Conservation (phyloP, 1,140 invertebrate genomes). For the Drosophila repletoides region DNA sequence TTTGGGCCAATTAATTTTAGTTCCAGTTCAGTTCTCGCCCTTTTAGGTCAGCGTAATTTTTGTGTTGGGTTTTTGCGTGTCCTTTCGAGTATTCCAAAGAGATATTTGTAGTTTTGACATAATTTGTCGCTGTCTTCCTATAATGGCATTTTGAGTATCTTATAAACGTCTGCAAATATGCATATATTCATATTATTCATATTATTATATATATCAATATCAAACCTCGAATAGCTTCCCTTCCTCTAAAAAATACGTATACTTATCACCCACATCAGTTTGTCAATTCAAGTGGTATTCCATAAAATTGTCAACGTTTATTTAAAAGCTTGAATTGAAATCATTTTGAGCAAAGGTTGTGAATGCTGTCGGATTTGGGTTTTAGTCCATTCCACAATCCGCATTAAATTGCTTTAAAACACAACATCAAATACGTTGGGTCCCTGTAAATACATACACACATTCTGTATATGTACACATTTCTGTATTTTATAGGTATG, state of each 20-base stretch:
- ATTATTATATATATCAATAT: neutral
- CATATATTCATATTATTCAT: slow-evolving; percentile 20
- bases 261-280: slow-evolving; percentile 18
- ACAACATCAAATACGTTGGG: slow-evolving; percentile 38
- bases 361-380: slow-evolving; percentile 18
- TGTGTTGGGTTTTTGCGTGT: slow-evolving; percentile 14
- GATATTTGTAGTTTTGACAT: slow-evolving; percentile 21
- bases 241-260: neutral
- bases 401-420: slow-evolving; percentile 67
- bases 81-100: slow-evolving; percentile 2
- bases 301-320: slow-evolving; percentile 57
- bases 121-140: slow-evolving; percentile 37
- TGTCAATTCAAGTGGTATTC: slow-evolving; percentile 22
- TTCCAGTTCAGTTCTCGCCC: neutral
- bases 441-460: slow-evolving; percentile 10
- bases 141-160: slow-evolving; percentile 60
- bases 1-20: slow-evolving; percentile 20
- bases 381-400: slow-evolving; percentile 40
- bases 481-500: slow-evolving; percentile 53
- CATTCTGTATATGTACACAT: slow-evolving; percentile 6
- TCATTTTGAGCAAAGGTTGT: slow-evolving; percentile 19
- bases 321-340: slow-evolving; percentile 34
- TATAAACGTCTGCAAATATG: slow-evolving; percentile 24
- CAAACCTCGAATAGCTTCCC: neutral
- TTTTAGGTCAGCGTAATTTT: neutral